These are phyloP conservation scores for Xylota segnis DNA, from an alignment of 2,888 invertebrate genomes.

Conservation along the genomic window DNA sequence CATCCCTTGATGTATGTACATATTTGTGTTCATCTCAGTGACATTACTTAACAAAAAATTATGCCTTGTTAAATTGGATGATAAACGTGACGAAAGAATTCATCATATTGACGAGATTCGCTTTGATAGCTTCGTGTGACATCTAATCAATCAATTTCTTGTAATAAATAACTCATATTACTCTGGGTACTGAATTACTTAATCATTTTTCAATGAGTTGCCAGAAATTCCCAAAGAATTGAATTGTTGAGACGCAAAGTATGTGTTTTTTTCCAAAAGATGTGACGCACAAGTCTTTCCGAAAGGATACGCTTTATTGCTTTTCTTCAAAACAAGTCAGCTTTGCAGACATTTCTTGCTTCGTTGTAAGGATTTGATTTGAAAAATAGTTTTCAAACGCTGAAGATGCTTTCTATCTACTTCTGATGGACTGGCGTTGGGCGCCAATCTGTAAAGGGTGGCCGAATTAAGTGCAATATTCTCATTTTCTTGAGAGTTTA, in stretches of 20 bases:
- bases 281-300: background rate
- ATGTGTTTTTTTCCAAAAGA: background rate
- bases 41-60: background rate
- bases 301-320: too few species aligned
- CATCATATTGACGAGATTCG: background rate
- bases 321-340: too few species aligned
- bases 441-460: too few species aligned
- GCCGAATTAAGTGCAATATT: too few species aligned
- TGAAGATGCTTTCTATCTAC: too few species aligned
- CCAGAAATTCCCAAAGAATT: background rate
- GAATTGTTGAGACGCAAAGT: background rate
- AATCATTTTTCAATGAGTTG: slow-evolving; percentile 21
- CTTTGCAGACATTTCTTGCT: too few species aligned
- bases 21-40: too few species aligned
- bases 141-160: slow-evolving; percentile 20
- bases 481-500: too few species aligned
- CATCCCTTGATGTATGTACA: too few species aligned
- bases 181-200: background rate
- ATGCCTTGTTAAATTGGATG: background rate
- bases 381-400: too few species aligned
- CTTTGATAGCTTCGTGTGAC: slow-evolving; percentile 1
- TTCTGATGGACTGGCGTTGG: too few species aligned
- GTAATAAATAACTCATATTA: background rate
- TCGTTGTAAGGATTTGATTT: too few species aligned
- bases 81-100: background rate